phyloP scores from a whole-genome alignment of 2,113 vertebrate species.

The Garra rufa region DNA sequence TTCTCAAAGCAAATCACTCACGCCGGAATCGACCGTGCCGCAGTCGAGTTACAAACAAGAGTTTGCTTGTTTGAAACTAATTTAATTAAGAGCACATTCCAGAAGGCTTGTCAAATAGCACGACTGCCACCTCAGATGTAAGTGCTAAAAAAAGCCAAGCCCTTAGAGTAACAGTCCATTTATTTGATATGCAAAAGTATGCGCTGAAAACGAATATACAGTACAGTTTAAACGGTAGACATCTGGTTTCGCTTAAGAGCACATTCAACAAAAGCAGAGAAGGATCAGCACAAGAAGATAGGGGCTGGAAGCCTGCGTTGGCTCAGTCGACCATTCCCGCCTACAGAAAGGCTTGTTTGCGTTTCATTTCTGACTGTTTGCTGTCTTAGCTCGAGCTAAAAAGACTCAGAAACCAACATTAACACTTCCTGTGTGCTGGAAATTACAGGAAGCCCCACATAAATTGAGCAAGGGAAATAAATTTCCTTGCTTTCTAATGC shows the following conservation, averaged over 20 bases:
- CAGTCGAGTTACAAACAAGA: constrained; percentile 69
- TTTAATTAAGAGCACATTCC: constrained; percentile 67
- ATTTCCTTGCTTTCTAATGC: background rate
- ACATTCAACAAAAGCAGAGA: constrained; percentile 63
- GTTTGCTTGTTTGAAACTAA: constrained; percentile 73
- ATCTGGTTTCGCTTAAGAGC: constrained; percentile 69
- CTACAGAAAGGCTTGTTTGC: constrained; percentile 62
- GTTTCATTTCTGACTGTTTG: constrained; percentile 54
- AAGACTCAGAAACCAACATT: constrained; percentile 30
- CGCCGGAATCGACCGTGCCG: background rate
- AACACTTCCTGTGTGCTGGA: background rate
- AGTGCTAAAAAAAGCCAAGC: constrained; percentile 56
- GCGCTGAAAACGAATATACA: constrained; percentile 59
- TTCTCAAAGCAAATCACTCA: constrained; percentile 11
- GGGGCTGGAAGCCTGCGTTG: constrained; percentile 54
- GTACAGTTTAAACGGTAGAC: constrained; percentile 58
- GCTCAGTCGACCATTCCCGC: constrained; percentile 58
- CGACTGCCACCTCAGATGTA: constrained; percentile 51
- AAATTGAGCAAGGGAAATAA: background rate
- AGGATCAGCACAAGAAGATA: constrained; percentile 60
- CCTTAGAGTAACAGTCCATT: constrained; percentile 61
- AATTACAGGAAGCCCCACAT: constrained; percentile 16
- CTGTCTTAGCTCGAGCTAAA: constrained; percentile 34
- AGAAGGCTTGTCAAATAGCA: constrained; percentile 65
- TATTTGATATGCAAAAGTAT: constrained; percentile 69